Evolutionary conservation across 2,797 vertebrate genomes (phyloP).

Genomic region (Cetoscarus ocellatus): DNA sequence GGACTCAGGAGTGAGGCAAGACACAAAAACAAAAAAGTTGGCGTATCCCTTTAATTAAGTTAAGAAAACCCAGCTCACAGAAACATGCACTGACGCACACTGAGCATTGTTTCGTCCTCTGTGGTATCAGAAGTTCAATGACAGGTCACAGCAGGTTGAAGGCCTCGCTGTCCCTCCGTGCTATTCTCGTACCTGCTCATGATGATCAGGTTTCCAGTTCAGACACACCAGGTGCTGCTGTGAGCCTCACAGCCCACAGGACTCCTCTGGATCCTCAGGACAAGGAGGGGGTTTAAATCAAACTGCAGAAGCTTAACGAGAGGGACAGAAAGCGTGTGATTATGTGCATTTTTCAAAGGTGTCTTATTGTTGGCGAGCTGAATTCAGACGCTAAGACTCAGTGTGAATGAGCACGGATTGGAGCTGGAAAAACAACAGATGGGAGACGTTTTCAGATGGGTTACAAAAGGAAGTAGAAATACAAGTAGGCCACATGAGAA

Average conservation of each 20-base stretch:
- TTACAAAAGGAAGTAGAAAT: neutral
- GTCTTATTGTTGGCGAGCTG: conserved; percentile 3
- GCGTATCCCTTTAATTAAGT: too few relatives aligned
- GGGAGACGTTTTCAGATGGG: neutral
- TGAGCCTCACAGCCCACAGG: conserved; percentile 5
- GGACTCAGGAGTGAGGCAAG: too few relatives aligned
- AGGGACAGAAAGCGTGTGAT: conserved; percentile 20
- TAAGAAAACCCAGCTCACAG: too few relatives aligned
- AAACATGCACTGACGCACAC: neutral
- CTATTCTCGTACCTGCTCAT: conserved; percentile 81
- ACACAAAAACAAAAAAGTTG: too few relatives aligned
- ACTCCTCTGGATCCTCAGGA: conserved; percentile 23
- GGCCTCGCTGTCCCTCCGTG: conserved; percentile 43
- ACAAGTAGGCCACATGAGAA: neutral
- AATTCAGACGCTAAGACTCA: conserved; percentile 10
- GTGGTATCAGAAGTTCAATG: conserved; percentile 40
- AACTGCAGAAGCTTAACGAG: conserved; percentile 24
- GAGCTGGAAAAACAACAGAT: neutral
- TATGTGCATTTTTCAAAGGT: conserved; percentile 24
- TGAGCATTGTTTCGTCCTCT: conserved; percentile 12
- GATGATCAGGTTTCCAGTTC: conserved; percentile 73
- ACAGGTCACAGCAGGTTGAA: conserved; percentile 63
- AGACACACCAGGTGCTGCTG: conserved; percentile 62
- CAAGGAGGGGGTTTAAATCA: conserved; percentile 5
- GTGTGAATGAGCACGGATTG: neutral